Conservation (phyloP, 2,113 vertebrate species). For the Lampris megalopsis region DNA sequence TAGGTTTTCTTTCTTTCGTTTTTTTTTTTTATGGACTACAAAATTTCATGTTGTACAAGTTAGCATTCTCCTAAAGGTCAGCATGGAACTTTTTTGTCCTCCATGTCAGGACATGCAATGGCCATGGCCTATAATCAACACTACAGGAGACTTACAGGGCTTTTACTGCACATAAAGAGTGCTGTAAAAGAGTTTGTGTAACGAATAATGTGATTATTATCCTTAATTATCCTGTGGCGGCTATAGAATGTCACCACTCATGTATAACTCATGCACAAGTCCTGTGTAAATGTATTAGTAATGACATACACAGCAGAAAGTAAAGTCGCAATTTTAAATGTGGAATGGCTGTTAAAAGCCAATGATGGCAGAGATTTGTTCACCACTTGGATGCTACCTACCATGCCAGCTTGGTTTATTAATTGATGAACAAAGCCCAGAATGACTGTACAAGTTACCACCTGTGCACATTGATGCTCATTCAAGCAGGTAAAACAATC, state of each 20-base stretch:
- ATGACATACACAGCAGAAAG: slow-evolving; percentile 9
- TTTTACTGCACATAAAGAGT: slow-evolving; percentile 7
- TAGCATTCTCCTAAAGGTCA: slow-evolving; percentile 31
- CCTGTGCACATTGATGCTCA: slow-evolving; percentile 25
- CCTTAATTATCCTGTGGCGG: slow-evolving; percentile 6
- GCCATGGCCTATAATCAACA: slow-evolving; percentile 22
- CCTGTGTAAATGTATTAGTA: not conserved
- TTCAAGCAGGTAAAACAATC: slow-evolving; percentile 25
- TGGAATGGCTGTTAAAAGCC: slow-evolving; percentile 36
- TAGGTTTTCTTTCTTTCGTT: slow-evolving; percentile 2
- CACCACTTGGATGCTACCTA: not conserved
- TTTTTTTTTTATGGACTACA: not conserved
- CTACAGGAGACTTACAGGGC: slow-evolving; percentile 17
- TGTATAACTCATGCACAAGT: not conserved
- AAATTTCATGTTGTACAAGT: slow-evolving; percentile 32
- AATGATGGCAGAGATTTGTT: not conserved
- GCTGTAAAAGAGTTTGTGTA: not conserved
- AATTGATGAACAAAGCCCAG: not conserved
- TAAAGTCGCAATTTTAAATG: not conserved
- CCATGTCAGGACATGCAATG: slow-evolving; percentile 39
- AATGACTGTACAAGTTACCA: slow-evolving; percentile 3
- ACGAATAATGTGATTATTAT: slow-evolving; percentile 6
- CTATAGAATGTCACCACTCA: slow-evolving; percentile 14
- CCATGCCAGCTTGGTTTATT: slow-evolving; percentile 8
- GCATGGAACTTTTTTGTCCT: slow-evolving; percentile 31